Conservation (phyloP, 2,113 vertebrate genomes). For the Puntigrus tetrazona region DNA sequence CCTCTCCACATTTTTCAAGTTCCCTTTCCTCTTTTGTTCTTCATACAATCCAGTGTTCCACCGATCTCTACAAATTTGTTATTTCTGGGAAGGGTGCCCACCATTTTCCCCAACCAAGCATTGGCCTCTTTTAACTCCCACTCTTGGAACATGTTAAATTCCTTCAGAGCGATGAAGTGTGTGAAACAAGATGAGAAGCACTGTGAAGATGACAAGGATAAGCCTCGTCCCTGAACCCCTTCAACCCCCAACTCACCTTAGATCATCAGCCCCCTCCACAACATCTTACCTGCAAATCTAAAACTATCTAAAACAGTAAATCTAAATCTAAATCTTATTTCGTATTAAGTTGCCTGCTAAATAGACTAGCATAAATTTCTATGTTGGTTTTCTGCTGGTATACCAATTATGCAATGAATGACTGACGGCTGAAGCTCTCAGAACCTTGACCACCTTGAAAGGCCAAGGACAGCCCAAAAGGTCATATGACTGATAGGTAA, state of each 20-base stretch:
- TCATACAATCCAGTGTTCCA: conserved; percentile 50
- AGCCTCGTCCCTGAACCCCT: conserved; percentile 55
- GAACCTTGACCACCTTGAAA: too few species aligned
- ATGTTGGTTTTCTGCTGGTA: background rate
- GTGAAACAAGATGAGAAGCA: conserved; percentile 60
- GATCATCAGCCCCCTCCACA: conserved; percentile 50
- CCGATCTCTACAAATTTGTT: conserved; percentile 58
- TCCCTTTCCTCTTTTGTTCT: conserved; percentile 26
- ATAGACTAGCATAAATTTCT: too few species aligned
- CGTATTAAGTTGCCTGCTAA: too few species aligned
- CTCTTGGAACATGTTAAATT: conserved; percentile 67
- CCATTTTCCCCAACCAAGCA: conserved; percentile 48
- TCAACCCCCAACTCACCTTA: conserved; percentile 58
- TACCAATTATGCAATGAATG: background rate
- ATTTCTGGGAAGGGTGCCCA: conserved; percentile 65
- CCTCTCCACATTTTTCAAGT: background rate
- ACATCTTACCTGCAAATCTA: conserved; percentile 5
- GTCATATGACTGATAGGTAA: too few species aligned
- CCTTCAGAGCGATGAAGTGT: conserved; percentile 66
- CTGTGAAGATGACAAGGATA: conserved; percentile 66
- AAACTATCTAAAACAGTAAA: too few species aligned
- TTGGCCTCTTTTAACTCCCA: conserved; percentile 61
- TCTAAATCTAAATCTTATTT: background rate
- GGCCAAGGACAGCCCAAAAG: too few species aligned
- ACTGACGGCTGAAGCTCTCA: too few species aligned